Evolutionary conservation across 64 coral and sea anemone species (phyloP).

Genomic region (Catalaphyllia jardinei): DNA sequence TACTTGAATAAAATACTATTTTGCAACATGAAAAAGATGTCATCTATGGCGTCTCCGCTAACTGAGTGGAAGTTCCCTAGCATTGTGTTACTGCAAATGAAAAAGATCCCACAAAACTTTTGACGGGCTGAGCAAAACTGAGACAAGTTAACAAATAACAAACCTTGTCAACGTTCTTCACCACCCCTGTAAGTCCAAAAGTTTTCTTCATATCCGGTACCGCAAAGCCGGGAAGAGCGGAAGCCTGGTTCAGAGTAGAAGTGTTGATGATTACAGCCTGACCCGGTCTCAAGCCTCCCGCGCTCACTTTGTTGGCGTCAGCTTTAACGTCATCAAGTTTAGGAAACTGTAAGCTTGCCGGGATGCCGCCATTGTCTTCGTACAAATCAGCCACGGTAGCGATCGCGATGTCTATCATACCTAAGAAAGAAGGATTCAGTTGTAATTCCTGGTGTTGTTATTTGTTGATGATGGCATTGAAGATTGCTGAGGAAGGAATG

Average conservation of each 20-base stretch:
- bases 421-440: constrained; percentile 13
- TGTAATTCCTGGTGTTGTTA: background rate
- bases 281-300: constrained; percentile 66
- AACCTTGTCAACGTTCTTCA: constrained; percentile 87
- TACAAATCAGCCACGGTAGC: constrained; percentile 92
- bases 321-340: constrained; percentile 86
- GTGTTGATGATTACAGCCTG: constrained; percentile 75
- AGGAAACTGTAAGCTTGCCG: constrained; percentile 70
- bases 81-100: too few relatives aligned
- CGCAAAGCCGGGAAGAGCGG: constrained; percentile 74
- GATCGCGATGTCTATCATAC: constrained; percentile 95
- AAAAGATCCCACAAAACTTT: too few relatives aligned
- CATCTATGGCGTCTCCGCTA: too few relatives aligned
- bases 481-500: too few relatives aligned
- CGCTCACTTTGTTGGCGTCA: constrained; percentile 85
- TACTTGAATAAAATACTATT: too few relatives aligned
- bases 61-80: too few relatives aligned
- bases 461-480: too few relatives aligned
- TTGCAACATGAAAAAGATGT: too few relatives aligned
- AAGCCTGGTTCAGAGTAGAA: constrained; percentile 31
- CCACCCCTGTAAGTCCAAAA: constrained; percentile 84
- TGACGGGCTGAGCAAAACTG: background rate
- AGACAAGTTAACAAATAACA: background rate
- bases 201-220: constrained; percentile 94
- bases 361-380: constrained; percentile 92